Evolutionary conservation across 2,797 vertebrate genomes (phyloP).

Genomic region (Gadopsis bispinosus): DNA sequence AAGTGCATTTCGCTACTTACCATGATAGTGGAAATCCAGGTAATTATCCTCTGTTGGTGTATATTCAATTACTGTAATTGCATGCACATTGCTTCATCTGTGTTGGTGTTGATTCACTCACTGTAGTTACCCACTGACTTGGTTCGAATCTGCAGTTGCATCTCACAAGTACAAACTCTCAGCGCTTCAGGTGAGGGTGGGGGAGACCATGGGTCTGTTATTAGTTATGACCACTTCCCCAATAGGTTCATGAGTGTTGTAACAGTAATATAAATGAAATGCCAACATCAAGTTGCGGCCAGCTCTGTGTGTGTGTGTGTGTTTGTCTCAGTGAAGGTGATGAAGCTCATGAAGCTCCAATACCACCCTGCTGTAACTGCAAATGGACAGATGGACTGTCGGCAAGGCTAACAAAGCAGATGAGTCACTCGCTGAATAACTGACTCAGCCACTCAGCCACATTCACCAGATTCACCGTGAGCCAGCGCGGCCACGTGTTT

Average conservation of each 20-base stretch:
- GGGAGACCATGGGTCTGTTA: neutral
- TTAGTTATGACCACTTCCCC: slow-evolving; percentile 28
- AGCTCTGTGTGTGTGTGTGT: neutral
- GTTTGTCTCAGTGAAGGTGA: slow-evolving; percentile 21
- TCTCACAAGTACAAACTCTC: neutral
- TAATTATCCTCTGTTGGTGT: slow-evolving; percentile 21
- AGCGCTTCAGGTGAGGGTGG: neutral
- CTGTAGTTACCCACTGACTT: neutral
- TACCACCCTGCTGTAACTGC: slow-evolving; percentile 23
- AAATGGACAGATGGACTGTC: slow-evolving; percentile 41
- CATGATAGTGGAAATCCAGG: slow-evolving; percentile 14
- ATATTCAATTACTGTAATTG: slow-evolving; percentile 17
- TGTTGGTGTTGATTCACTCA: slow-evolving; percentile 9
- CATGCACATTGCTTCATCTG: neutral
- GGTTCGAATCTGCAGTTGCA: neutral
- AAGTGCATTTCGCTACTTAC: slow-evolving; percentile 17
- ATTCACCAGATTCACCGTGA: slow-evolving; percentile 12
- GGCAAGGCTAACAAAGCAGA: slow-evolving; percentile 17
- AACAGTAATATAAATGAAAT: slow-evolving; percentile 11
- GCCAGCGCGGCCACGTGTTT: slow-evolving; percentile 12
- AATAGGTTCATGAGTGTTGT: slow-evolving; percentile 17
- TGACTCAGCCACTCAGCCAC: slow-evolving; percentile 29
- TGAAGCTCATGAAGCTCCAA: slow-evolving; percentile 11
- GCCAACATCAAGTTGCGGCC: neutral
- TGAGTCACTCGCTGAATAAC: slow-evolving; percentile 44